These are phyloP conservation scores for Dicyrtomina minuta DNA, from an alignment of 2,888 invertebrate species.

Conservation along the genomic window DNA sequence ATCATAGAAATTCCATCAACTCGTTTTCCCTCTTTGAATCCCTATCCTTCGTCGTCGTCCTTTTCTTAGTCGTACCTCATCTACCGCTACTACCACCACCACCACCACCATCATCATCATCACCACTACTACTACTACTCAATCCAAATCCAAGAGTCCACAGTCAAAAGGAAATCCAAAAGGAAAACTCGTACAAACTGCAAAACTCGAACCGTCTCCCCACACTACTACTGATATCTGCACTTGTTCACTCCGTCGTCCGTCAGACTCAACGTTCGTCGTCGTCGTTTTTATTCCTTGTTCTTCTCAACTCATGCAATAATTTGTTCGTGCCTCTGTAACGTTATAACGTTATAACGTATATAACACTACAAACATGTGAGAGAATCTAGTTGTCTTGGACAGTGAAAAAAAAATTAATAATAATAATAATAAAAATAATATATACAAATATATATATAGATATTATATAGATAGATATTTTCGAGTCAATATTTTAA, in stretches of 20 bases:
- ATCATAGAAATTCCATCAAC: slow-evolving; percentile 24
- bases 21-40: slow-evolving; percentile 32
- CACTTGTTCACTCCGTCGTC: slow-evolving; percentile 25
- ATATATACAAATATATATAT: no score
- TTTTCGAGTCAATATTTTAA: slow-evolving; percentile 28
- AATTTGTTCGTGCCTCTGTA: slow-evolving; percentile 29
- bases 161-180: no score
- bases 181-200: no score
- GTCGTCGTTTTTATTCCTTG: slow-evolving; percentile 17
- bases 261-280: background rate
- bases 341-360: no score
- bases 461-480: slow-evolving; percentile 9
- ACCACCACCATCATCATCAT: no score
- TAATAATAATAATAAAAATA: no score
- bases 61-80: background rate
- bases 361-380: no score
- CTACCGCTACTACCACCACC: no score
- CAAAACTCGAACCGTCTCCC: no score
- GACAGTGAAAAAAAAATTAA: slow-evolving; percentile 14
- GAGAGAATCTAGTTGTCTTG: slow-evolving; percentile 5
- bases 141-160: no score
- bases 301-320: slow-evolving; percentile 28
- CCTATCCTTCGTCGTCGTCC: slow-evolving; percentile 20
- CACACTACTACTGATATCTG: no score
- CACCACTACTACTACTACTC: no score